Evolutionary conservation across 2,113 vertebrate species (phyloP), one percentile per base, ranked within the genome.

Genomic region (Epinephelus moara): DNA sequence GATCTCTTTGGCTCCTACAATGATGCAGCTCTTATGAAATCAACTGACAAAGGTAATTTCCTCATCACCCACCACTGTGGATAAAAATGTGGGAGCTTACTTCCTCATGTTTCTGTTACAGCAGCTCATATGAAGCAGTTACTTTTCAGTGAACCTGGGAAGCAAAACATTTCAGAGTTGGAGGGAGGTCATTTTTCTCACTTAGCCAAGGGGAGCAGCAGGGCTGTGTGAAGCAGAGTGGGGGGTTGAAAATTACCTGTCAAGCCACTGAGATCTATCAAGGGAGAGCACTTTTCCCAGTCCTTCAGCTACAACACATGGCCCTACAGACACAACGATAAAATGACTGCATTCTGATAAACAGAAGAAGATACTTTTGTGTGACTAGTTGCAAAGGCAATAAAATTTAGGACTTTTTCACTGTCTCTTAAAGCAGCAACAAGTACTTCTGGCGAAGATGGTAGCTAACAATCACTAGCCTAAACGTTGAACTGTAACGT

Each of bases 121-220:
- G 53, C 30, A 61, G 78, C 68, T 72, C 23, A 9, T 73, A 80
- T 3, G 11, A 76, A 1, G 70, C 33, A 66, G 60, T 80, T 80
- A 73, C 55, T 87, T 73, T 37, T 84, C 62, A 74, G 15, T 75
- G 70, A 81, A 53, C 62, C 12, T 60, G 69, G 49, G 33, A 78
- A 67, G n/a, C 60, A 79, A 86, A 78, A 88, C 70, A 88, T 79
- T 75, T 88, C 53, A 75, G 42, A 63, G 45, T 49, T 7, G 25
- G 40, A 30, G 69, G 63, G 50, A 50, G 56, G 60, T 74, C 4
- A 70, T 78, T 64, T 86, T 78, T 86, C 80, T 75, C 70, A 64
- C 75, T 66, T 70, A 73, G 55, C 49, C 33, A 23, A 49, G 61
- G 45, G 55, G 45, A 57, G 70, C 42, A 74, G 70, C 63, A 11